phyloP scores from a whole-genome alignment of 1,140 invertebrate species.

The Drosophila rufa region DNA sequence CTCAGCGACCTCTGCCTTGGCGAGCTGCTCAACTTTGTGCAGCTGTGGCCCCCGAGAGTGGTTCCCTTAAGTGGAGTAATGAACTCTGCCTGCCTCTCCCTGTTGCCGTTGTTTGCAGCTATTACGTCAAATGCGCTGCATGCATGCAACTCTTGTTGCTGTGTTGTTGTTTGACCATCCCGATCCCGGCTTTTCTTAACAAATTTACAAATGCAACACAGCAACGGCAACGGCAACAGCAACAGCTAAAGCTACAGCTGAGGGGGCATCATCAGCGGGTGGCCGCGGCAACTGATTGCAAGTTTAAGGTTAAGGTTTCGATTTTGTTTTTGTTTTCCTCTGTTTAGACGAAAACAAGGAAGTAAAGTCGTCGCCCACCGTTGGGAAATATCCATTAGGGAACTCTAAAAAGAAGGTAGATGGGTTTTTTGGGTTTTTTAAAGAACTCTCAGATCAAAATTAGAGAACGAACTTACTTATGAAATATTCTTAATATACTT shows the following conservation, averaged over 20 bases:
- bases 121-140: conserved; percentile 61
- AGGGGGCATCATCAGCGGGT: conserved; percentile 7
- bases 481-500: neutral
- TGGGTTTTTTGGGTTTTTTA: conserved; percentile 3
- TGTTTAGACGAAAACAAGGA: conserved; percentile 63
- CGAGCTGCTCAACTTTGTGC: conserved; percentile 71
- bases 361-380: conserved; percentile 59
- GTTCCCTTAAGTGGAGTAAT: conserved; percentile 78
- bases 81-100: conserved; percentile 67
- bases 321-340: conserved; percentile 53
- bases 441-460: neutral
- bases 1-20: conserved; percentile 69
- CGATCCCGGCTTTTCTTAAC: conserved; percentile 44
- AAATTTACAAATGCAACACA: conserved; percentile 62
- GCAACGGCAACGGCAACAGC: no score
- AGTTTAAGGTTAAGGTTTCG: conserved; percentile 82
- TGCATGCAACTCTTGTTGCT: conserved; percentile 54
- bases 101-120: conserved; percentile 32
- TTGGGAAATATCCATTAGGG: conserved; percentile 28
- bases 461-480: accelerated
- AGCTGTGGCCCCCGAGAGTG: conserved; percentile 49
- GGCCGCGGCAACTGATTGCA: conserved; percentile 47
- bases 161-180: conserved; percentile 31
- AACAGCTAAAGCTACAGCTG: neutral
- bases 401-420: conserved; percentile 2